Base-by-base conservation (phyloP, 1,140 invertebrate genomes). In the Venturia canescens region DNA sequence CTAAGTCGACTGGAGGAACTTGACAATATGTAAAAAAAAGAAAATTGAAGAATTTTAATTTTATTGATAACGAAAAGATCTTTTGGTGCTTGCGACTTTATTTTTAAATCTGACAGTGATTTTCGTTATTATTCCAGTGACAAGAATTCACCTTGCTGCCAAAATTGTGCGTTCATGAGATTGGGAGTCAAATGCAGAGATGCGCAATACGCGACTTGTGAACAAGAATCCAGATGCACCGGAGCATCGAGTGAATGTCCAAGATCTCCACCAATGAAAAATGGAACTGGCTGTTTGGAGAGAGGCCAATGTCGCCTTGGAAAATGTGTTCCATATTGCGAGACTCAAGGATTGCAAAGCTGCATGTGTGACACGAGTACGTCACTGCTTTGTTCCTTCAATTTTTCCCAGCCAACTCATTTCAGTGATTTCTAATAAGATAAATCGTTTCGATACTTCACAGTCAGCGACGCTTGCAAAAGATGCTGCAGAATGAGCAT, bases 341-440 rank as follows among this genome's bases (percentile, higher is more conserved):
- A 98, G 92, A 98, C 96, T 2, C 96, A 97, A 88, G 97, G 96
- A 50, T 92, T 96, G 85, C 96, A 97, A 88, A 98, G 97, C 89
- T 98, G 98, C 92, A 98, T 98, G 96, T 99, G 98, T 91, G 97
- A 98, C 88, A 96, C 96, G 83, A 96, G 97, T 96, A 93, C 92
- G 94, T 90, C 79, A 78, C 26, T 16, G 48, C 75, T 23, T 67
- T 67, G 67, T 78, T 44, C 18, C n/a, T n/a, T n/a, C n/a, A n/a
- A 79, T 66, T 53, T 53, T n/a, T 7, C 5, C n/a, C 78, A 60
- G 29, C 7, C 31, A 77, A 18, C 67, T 79, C 60, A 67, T 44
- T 44, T 31, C 27, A 1, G 13, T 44, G 38, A 7, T 76, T 67
- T 53, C 21, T 4, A n/a, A 31, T 16, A 67, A 3, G 23, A 78